Evolutionary conservation across 1,140 invertebrate species (phyloP), one percentile per base, ranked within the genome.

Genomic region (Nasonia vitripennis): DNA sequence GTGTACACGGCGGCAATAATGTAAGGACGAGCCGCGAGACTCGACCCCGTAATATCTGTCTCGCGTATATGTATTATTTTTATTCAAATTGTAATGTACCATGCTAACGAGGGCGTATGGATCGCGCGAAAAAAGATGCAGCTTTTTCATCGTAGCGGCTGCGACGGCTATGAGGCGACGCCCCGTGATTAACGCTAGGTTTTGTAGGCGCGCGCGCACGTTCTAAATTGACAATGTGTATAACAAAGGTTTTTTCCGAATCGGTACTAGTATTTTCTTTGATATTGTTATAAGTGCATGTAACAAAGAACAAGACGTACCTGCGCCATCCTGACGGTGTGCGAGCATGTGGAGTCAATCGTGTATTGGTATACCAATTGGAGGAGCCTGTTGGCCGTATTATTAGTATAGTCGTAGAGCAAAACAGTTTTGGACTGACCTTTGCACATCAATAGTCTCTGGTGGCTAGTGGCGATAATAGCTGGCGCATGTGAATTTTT

Each of bases 41-140:
- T 85, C 81, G 84, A 85, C 84, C 84, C 78, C 68, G 51, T 80
- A 80, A 67, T 73, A 48, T 31, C 45, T 79, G 67, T 75, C 70
- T 17, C 14, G 14, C 34, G 34, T 37, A 37, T 37, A 37, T 62
- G 55, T 20, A 20, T 62, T 62, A 31, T 68, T 81, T 81, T 81
- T 75, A 74, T 81, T 41, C 7, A 12, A 31, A 84, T 84, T 79
- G 73, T 74, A 37, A 62, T 62, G 31, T 20, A 62, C 45, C 37
- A 12, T 70, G 17, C 34, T 73, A 84, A 84, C 37, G 67, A 84
- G 83, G 77, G 68, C 83, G 77, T 62, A n/a, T 68, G 68, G 67
- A 79, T 73, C 67, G 45, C 67, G 48, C 23, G 68, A 12, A 84
- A 79, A 84, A 79, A 79, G 23, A 62, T 75, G n/a, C 27, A 45